Conservation (phyloP, 2,888 invertebrate species). For the Zygothrica quintamaculata region DNA sequence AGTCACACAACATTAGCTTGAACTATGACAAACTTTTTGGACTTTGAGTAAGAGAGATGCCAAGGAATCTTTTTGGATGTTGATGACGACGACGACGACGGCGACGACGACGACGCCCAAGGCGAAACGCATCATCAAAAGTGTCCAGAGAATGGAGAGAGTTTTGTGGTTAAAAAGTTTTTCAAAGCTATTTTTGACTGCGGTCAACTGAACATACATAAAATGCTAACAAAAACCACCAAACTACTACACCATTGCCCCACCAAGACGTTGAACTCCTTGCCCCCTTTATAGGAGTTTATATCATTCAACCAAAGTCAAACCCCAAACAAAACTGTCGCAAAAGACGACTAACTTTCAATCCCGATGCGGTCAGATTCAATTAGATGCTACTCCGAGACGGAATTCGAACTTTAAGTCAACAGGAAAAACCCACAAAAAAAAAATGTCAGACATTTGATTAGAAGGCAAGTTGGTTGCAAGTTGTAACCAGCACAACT, state of each 20-base stretch:
- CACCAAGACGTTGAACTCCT: too few relatives aligned
- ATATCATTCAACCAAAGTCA: constrained; percentile 12
- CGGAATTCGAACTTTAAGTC: constrained; percentile 19
- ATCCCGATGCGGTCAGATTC: constrained; percentile 74
- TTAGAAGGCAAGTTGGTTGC: constrained; percentile 23
- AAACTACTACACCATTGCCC: neutral
- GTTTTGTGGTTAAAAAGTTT: constrained; percentile 54
- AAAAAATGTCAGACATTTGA: constrained; percentile 10
- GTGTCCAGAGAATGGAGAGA: constrained; percentile 30
- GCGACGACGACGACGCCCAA: too few relatives aligned
- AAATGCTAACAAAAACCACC: constrained; percentile 45
- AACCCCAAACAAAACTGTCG: constrained; percentile 70
- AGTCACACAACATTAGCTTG: constrained; percentile 81
- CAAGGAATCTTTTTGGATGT: constrained; percentile 50
- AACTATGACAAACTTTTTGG: constrained; percentile 77
- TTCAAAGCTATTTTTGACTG: constrained; percentile 79
- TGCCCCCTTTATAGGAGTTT: too few relatives aligned
- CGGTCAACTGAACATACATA: constrained; percentile 80
- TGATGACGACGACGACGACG: too few relatives aligned
- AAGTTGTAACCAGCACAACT: neutral
- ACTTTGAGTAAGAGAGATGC: constrained; percentile 72
- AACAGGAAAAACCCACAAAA: constrained; percentile 6
- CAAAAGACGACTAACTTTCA: constrained; percentile 67
- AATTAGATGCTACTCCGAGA: constrained; percentile 59
- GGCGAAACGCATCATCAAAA: constrained; percentile 19